phyloP scores from a whole-genome alignment of 2,113 vertebrate genomes.

The Plestiodon gilberti region DNA sequence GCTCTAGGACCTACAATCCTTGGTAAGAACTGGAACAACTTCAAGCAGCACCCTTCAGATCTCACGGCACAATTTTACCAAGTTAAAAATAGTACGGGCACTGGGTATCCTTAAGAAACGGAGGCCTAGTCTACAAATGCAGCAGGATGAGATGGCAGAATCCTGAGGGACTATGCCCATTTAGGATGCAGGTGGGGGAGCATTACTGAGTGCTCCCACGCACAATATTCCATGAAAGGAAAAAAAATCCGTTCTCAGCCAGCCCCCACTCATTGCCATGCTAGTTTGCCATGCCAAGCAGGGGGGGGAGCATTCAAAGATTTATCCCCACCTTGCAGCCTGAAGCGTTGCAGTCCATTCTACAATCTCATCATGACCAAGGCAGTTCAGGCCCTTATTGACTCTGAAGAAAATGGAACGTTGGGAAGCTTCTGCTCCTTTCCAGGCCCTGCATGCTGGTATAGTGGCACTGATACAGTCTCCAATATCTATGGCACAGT shows the following conservation, averaged over 20 bases:
- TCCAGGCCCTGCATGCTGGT: background rate
- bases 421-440: background rate
- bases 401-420: background rate
- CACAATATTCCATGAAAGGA: background rate
- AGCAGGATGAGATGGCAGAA: background rate
- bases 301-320: background rate
- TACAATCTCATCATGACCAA: background rate
- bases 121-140: background rate
- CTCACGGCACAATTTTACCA: rapidly evolving
- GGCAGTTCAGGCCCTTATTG: background rate
- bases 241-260: too few species aligned
- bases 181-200: background rate
- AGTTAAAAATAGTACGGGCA: background rate
- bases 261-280: background rate
- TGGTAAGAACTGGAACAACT: background rate
- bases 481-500: background rate
- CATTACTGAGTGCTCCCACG: background rate
- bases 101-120: background rate
- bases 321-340: background rate
- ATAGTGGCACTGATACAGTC: background rate
- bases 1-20: background rate
- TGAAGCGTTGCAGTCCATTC: background rate
- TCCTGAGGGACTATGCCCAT: background rate
- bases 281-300: background rate
- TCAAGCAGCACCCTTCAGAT: background rate